Evolutionary conservation across 1,140 invertebrate genomes (phyloP), one percentile per base, ranked within the genome.

Genomic region (Lordiphosa stackelbergi): DNA sequence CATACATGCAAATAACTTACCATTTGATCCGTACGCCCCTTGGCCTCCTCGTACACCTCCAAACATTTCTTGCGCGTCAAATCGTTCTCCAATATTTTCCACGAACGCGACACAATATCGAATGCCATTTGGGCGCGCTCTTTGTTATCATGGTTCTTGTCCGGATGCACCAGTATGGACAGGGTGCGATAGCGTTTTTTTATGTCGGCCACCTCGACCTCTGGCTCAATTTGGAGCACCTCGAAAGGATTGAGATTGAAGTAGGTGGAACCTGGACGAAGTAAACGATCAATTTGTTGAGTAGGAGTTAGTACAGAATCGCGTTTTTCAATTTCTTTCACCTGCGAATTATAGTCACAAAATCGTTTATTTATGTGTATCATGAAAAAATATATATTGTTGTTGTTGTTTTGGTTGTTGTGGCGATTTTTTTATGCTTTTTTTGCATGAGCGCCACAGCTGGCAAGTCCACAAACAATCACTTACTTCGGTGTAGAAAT

Each of bases 1-100:
- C 6, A 9, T 11, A 9, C 9, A 2, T 9, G 9, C 9, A 22
- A 37, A 7, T 5, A 7, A 10, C 40, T 45, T 91, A 96, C 96
- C 93, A 97, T 97, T 71, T 96, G 93, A 88, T 98, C 95, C 37
- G 96, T 97, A 69, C 96, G 91, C 45, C 94, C 95, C 90, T 96
- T 96, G 2, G 98, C 98, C 89, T 99, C 98, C 88, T 98, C 95
- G 55, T 99, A 97, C 72, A 99, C 94, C 73, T 99, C 97, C 89
- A 98, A 90, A 88, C 98, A 99, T 90, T 96, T 96, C 79, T 95
- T 94, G 73, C 96, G 91, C 0, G 96, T 95, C 66, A 96, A 94
- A 77, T 99, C 97, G 91, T 97, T 96, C 88, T 99, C 97, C 73
- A 99, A 87, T 42, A 94, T 96, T 90, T 98, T 98, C 92, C 96